Evolutionary conservation across 2,113 vertebrate species (phyloP), one percentile per base, ranked within the genome.

Genomic region (Ranitomeya variabilis): DNA sequence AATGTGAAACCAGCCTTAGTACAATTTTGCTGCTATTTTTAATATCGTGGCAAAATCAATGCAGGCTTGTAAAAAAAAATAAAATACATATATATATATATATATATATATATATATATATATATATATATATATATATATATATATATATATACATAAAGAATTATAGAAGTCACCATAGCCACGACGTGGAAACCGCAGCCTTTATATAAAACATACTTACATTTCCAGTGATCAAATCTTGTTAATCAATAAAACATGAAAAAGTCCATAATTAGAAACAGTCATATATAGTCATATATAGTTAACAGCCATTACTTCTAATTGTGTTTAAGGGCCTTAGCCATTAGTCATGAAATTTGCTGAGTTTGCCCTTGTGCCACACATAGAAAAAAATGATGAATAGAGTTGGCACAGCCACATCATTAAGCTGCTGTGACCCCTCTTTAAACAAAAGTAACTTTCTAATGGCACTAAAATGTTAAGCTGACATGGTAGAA

Each of bases 361-460:
- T 90, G 90, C 90, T 89, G 79, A 91, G 91, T 90, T 90, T 85
- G 85, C 90, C 90, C 80, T 87, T 90, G 73, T 90, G 89, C 85
- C 89, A 62, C 51, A 52, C n/a, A 67, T 26, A 51, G 15, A 45
- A 71, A 71, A 54, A 21, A 78, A 67, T 37, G 9, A 45, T 87
- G 86, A 76, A 55, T 85, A 84, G 45, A 69, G 52, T 87, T 90
- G 90, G 91, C 80, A 79, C 86, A 16, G 7, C 26, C 31, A 16
- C 85, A 79, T 90, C 90, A 83, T 92, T 91, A 87, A 90, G 90
- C 91, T 89, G 90, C 74, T 77, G 80, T 87, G 81, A 67, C 88
- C 89, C 86, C 85, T 84, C 62, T 51, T 55, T 83, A 87, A 15
- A 74, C 73, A 45, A 76, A 66, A 0, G 51, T 76, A 86, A 83